A percentile compares a stretch with the other conserved stretches of the same genome.
phyloP scores from a whole-genome alignment of 2,888 invertebrate genomes.

The Drosophila picticornis region DNA sequence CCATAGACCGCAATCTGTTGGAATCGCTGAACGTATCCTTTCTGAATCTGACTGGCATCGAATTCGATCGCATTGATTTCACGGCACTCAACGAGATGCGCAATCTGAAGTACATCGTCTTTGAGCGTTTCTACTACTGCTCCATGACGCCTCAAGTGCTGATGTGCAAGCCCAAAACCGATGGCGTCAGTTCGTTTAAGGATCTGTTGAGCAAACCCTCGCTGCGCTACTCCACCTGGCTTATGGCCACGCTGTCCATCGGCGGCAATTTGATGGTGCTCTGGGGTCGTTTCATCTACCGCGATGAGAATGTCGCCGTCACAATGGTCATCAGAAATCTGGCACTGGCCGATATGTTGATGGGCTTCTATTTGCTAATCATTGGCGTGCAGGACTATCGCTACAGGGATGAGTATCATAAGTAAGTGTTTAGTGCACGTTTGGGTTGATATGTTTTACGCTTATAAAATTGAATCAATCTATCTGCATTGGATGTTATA shows the following conservation, averaged over 20 bases:
- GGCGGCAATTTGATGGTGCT: conserved; percentile 88
- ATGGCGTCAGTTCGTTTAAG: conserved; percentile 88
- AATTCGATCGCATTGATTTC: conserved; percentile 86
- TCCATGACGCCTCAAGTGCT: conserved; percentile 87
- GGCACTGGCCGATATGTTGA: conserved; percentile 89
- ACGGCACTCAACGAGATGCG: conserved; percentile 85
- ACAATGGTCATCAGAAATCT: conserved; percentile 89
- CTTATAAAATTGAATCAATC: background rate
- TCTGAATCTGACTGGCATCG: conserved; percentile 86
- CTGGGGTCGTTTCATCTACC: conserved; percentile 87
- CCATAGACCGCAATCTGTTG: conserved; percentile 73
- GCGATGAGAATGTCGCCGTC: conserved; percentile 88
- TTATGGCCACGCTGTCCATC: conserved; percentile 87
- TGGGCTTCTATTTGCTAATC: conserved; percentile 89
- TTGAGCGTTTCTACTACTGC: conserved; percentile 88
- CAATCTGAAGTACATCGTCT: conserved; percentile 87
- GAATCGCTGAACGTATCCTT: conserved; percentile 82
- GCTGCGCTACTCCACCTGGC: conserved; percentile 88
- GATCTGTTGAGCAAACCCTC: conserved; percentile 87
- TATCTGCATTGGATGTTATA: background rate
- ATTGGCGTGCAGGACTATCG: conserved; percentile 88
- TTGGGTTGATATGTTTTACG: background rate
- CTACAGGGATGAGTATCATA: conserved; percentile 87
- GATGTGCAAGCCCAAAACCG: conserved; percentile 87
- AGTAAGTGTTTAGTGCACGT: conserved; percentile 18